Evolutionary conservation across 2,888 invertebrate species (phyloP), one percentile per base, ranked within the genome.

Genomic region (Sarcophaga caerulescens): DNA sequence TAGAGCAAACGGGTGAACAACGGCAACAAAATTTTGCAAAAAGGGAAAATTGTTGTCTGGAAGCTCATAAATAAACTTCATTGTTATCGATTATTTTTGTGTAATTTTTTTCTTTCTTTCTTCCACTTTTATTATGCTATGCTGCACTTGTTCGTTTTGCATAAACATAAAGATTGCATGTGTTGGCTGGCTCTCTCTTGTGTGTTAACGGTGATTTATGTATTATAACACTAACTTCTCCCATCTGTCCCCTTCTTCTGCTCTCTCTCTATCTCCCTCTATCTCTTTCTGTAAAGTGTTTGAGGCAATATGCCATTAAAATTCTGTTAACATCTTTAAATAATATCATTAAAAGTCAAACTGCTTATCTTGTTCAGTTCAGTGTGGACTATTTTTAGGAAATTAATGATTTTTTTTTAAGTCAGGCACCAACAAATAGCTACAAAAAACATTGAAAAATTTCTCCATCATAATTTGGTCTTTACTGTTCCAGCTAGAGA

Each of bases 11-110:
- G 4, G 35, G 35, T 8, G 35, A 35, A 35, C 35, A 35, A 35
- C 10, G 35, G 35, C 35, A 35, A 35, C 25, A 35, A 35, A 8
- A 35, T 35, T 35, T 35, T 35, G 0, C 35, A 35, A 35, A 35
- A 35, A 35, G 35, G 69, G 70, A 63, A 84, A 79, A 84, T 80
- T 60, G n/a, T 60, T 75, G 70, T 75, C 75, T 70, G 74, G 62
- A 85, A 85, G 60, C 85, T 75, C 85, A 85, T 85, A 85, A 85
- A 85, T 81, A 84, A 47, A 84, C 71, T 81, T 81, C 77, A 85
- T 81, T 81, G 78, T 75, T 85, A 85, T 85, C 82, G 85, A 85
- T 82, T 85, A 78, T 69, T 17, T n/a, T 71, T 35, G 35, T 81
- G 78, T 75, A 82, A 85, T 85, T 81, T 82, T 82, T 85, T 70